phyloP scores from a whole-genome alignment of 1,140 invertebrate species.

The Cyclargus thomasi region DNA sequence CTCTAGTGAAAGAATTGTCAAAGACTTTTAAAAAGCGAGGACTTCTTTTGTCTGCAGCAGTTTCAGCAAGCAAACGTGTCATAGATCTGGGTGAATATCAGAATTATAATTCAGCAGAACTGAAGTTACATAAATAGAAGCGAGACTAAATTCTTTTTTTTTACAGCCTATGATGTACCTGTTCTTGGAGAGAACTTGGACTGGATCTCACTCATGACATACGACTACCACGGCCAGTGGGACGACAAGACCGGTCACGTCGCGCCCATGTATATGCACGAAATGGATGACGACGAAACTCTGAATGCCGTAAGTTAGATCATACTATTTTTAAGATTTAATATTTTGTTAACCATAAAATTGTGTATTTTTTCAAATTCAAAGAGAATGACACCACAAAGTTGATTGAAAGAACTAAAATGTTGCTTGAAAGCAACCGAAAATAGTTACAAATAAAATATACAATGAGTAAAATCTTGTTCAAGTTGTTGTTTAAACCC shows the following conservation, averaged over 20 bases:
- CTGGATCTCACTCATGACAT: slow-evolving; percentile 93
- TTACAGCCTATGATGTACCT: slow-evolving; percentile 83
- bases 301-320: slow-evolving; percentile 81
- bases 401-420: too few relatives aligned
- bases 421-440: too few relatives aligned
- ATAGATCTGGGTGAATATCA: slow-evolving; percentile 80
- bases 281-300: slow-evolving; percentile 82
- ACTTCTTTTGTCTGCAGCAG: slow-evolving; percentile 86
- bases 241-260: slow-evolving; percentile 92
- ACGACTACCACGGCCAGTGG: slow-evolving; percentile 94
- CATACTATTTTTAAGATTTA: not conserved
- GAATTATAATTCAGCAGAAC: too few relatives aligned
- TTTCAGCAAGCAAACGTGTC: slow-evolving; percentile 88
- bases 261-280: slow-evolving; percentile 85
- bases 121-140: too few relatives aligned
- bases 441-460: too few relatives aligned
- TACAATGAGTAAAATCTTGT: too few relatives aligned
- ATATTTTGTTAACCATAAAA: too few relatives aligned
- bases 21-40: slow-evolving; percentile 82
- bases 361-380: too few relatives aligned
- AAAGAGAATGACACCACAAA: too few relatives aligned
- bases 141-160: slow-evolving; percentile 19
- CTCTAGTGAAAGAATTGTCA: slow-evolving; percentile 82
- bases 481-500: too few relatives aligned
- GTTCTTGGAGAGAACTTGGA: slow-evolving; percentile 82